These are phyloP conservation scores for Caenorhabditis zanzibari DNA, from an alignment of 2,888 invertebrate genomes.

Conservation along the genomic window DNA sequence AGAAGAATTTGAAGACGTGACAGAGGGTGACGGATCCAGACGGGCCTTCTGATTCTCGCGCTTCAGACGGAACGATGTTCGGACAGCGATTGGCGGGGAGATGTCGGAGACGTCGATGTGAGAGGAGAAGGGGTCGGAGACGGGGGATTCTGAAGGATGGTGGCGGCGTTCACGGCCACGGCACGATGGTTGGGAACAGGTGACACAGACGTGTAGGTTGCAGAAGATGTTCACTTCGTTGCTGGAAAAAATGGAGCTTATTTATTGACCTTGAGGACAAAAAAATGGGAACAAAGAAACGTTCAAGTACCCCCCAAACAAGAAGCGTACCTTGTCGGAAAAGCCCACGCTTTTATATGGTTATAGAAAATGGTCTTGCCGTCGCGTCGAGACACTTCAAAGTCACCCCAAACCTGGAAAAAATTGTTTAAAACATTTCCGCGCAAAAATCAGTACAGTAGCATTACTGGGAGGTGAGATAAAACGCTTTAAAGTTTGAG, in stretches of 20 bases:
- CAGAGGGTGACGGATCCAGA: constrained; percentile 27
- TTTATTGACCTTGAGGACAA: background rate
- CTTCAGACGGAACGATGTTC: constrained; percentile 72
- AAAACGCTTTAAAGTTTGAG: no score
- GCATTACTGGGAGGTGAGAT: no score
- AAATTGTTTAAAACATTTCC: background rate
- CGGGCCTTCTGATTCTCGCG: constrained; percentile 42
- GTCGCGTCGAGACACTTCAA: constrained; percentile 74
- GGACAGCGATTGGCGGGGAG: constrained; percentile 67
- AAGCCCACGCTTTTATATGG: constrained; percentile 83
- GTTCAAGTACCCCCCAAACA: no score
- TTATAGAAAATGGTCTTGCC: constrained; percentile 78
- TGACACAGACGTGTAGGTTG: constrained; percentile 81
- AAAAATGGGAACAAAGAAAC: background rate
- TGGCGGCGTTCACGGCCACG: constrained; percentile 65
- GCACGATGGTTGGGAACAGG: constrained; percentile 71
- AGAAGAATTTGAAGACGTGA: constrained; percentile 12
- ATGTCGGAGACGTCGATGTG: constrained; percentile 59
- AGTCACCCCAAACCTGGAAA: constrained; percentile 79
- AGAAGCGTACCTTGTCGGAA: constrained; percentile 82
- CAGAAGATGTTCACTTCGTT: constrained; percentile 83
- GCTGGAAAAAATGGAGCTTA: constrained; percentile 71
- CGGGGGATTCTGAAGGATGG: constrained; percentile 2
- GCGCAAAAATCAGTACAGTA: background rate
- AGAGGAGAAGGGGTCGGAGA: constrained; percentile 51